Conservation (phyloP, 1,140 invertebrate species). For the Micrasema longulum region DNA sequence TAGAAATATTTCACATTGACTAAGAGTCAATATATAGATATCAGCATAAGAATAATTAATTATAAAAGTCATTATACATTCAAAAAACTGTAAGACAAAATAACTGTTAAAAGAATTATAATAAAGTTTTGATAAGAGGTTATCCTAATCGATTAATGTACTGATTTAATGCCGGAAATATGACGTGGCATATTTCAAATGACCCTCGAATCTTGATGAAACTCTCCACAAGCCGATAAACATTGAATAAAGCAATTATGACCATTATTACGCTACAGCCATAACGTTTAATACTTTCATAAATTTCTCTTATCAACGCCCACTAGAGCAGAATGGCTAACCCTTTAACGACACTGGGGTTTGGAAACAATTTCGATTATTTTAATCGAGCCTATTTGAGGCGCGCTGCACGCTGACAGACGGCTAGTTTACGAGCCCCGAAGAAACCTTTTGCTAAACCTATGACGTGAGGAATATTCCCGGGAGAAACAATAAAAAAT, state of each 20-base stretch:
- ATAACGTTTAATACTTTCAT: conserved; percentile 43
- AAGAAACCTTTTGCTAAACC: conserved; percentile 10
- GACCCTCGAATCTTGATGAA: conserved; percentile 38
- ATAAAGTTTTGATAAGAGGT: conserved; percentile 5
- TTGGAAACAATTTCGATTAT: conserved; percentile 40
- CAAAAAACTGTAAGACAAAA: no score
- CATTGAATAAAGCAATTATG: conserved; percentile 40
- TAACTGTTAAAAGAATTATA: no score
- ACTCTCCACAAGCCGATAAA: conserved; percentile 31
- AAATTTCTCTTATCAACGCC: conserved; percentile 39
- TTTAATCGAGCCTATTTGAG: conserved; percentile 35
- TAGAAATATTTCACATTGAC: no score
- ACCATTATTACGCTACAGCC: conserved; percentile 35
- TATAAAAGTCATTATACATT: no score
- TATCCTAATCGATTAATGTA: conserved; percentile 23
- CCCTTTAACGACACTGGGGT: conserved; percentile 20
- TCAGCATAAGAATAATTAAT: no score
- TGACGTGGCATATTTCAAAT: conserved; percentile 30
- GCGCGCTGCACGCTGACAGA: conserved; percentile 18
- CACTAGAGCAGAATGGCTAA: conserved; percentile 29
- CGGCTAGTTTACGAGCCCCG: conserved; percentile 34
- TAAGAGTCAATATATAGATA: no score
- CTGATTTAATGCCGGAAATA: conserved; percentile 24
- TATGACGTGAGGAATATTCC: no score
- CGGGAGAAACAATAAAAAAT: conserved; percentile 37